Conservation (phyloP, 2,888 invertebrate genomes). For the Nemapogon koenigi region DNA sequence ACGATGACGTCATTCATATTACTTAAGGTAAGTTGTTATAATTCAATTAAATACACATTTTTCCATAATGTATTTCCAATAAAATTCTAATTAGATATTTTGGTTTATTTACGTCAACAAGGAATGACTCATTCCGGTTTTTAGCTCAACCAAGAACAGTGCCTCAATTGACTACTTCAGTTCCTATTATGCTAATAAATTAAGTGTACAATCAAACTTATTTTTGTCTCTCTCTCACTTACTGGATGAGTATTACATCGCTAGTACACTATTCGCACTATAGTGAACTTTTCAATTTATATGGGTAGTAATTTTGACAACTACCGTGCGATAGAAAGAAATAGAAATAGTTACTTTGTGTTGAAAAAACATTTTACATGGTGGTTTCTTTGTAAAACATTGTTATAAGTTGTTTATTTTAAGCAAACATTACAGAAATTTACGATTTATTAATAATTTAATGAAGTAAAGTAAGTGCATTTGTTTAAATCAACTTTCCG, state of each 20-base stretch:
- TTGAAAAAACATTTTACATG: too few relatives aligned
- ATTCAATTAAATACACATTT: not conserved
- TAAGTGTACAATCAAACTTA: not conserved
- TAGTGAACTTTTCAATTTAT: not conserved
- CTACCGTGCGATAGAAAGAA: constrained; percentile 39
- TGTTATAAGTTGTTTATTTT: too few relatives aligned
- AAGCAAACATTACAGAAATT: too few relatives aligned
- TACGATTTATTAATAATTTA: too few relatives aligned
- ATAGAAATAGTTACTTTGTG: too few relatives aligned
- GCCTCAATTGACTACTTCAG: constrained; percentile 45
- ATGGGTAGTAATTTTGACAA: not conserved
- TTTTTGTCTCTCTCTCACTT: not conserved
- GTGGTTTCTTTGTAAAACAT: too few relatives aligned
- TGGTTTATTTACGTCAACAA: not conserved
- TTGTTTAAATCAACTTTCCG: too few relatives aligned
- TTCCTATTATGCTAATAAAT: constrained; percentile 22
- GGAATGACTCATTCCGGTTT: constrained; percentile 3
- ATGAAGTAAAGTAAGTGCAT: too few relatives aligned
- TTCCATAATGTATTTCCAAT: not conserved
- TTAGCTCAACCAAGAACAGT: constrained; percentile 35
- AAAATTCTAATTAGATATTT: constrained; percentile 1
- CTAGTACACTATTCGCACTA: not conserved
- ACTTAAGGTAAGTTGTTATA: constrained; percentile 44
- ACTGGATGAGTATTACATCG: not conserved
- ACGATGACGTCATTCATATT: constrained; percentile 65